Conservation (phyloP, 2,113 vertebrate genomes). For the Tricholaema leucomelas region DNA sequence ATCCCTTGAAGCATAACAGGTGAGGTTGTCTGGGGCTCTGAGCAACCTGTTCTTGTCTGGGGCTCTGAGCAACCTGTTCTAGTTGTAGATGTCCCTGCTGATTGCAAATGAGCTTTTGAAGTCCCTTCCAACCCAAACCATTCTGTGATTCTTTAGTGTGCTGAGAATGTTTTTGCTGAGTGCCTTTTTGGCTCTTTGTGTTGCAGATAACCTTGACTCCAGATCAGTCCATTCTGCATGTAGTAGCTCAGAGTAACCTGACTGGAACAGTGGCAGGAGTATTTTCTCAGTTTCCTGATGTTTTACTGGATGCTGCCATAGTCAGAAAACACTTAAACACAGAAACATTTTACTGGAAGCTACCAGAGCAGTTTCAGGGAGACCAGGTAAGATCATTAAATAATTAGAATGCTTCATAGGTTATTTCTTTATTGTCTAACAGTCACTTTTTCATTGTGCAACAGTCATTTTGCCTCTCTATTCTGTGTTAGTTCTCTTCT, state of each 20-base stretch:
- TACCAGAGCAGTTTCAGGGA: constrained; percentile 83
- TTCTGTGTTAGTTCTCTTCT: background rate
- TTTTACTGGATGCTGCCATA: constrained; percentile 79
- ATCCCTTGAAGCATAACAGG: background rate
- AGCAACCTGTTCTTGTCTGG: background rate
- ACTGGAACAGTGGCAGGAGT: constrained; percentile 82
- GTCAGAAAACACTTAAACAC: constrained; percentile 68
- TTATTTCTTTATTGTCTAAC: background rate
- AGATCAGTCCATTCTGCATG: constrained; percentile 64
- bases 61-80: background rate
- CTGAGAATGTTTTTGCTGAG: background rate
- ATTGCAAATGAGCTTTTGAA: background rate
- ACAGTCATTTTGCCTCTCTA: background rate
- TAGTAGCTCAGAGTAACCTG: constrained; percentile 85
- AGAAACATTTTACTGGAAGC: constrained; percentile 88
- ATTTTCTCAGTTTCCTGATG: constrained; percentile 78
- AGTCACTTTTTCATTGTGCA: background rate
- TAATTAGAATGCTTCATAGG: background rate
- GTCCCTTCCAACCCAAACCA: background rate
- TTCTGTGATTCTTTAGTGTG: background rate
- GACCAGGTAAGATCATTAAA: constrained; percentile 76
- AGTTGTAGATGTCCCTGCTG: background rate
- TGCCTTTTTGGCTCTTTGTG: background rate
- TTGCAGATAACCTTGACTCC: constrained; percentile 75
- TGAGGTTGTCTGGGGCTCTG: background rate